Evolutionary conservation across 2,797 vertebrate genomes (phyloP).

Genomic region (Limosa lapponica): DNA sequence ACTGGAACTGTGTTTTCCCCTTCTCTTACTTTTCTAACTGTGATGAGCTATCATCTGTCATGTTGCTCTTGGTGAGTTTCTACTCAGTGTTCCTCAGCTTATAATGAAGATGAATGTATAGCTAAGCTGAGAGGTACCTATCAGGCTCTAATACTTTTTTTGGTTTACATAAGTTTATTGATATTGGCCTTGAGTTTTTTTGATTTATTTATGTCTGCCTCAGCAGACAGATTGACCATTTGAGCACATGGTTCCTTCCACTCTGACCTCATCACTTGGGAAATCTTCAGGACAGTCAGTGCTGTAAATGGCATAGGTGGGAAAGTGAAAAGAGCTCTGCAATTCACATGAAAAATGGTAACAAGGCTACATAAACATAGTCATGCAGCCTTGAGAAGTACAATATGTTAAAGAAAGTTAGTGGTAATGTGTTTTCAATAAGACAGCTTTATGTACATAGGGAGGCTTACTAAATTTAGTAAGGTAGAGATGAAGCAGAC

Average conservation of each 20-base stretch:
- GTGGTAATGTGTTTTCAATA: constrained; percentile 29
- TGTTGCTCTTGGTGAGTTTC: not conserved
- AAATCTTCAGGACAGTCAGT: not conserved
- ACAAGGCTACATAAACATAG: not conserved
- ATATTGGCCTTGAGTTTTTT: not conserved
- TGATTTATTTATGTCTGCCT: not conserved
- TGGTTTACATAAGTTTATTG: not conserved
- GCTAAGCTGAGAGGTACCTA: not conserved
- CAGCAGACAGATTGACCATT: not conserved
- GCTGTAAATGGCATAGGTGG: not conserved
- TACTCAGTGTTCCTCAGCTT: not conserved
- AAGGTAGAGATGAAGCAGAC: constrained; percentile 21
- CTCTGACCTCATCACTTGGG: not conserved
- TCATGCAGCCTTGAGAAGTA: constrained; percentile 50
- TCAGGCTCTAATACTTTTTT: not conserved
- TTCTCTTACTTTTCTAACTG: not conserved
- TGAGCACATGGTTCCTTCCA: not conserved
- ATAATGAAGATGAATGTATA: not conserved
- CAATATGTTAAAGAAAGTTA: constrained; percentile 47
- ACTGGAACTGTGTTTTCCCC: not conserved
- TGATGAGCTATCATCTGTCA: not conserved
- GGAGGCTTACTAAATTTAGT: constrained; percentile 31
- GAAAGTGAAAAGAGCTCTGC: not conserved
- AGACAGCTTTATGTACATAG: constrained; percentile 52
- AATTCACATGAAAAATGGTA: constrained; percentile 50